Evolutionary conservation across 2,113 vertebrate genomes (phyloP), one percentile per base, ranked within the genome.

Genomic region (Ictalurus punctatus): DNA sequence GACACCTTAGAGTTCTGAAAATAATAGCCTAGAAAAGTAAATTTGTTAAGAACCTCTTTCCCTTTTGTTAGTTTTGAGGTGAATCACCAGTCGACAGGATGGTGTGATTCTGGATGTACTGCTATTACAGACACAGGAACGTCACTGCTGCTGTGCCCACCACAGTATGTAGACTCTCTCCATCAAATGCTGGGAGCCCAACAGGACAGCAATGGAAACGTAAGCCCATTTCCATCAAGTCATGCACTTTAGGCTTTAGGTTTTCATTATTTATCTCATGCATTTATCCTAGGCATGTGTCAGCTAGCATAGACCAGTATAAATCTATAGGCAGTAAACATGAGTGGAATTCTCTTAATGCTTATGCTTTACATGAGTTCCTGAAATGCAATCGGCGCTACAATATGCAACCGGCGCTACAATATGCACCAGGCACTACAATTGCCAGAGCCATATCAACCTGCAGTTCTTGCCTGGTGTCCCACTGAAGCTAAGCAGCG

Each of bases 111-210:
- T 23, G 91, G 91, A 61, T 92, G 91, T 54, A 87, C 91, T 4
- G 91, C 90, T 63, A 92, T 92, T 30, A 88, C 90, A 56, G 90
- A 92, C 86, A 92, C 91, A 23, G 91, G 91, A 56, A 92, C 91
- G 6, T 91, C 90, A 23, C 63, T 92, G 1, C 84, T 92, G 48
- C 23, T 59, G 7, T 88, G 86, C 80, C 91, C 90, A 8, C 56
- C 86, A 25, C 88, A 92, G 81, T 91, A 79, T 78, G 86, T 86
- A 30, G 73, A 90, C 9, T 2, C 37, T 80, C 91, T 91, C 14
- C 88, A 90, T 37, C n/a, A 87, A 65, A 85, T 80, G 81, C 83
- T 92, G 81, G 90, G 90, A n/a, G 91, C 88, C 54, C 52, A 88
- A 6, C 54, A 86, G 58, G 86, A 91, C 16, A 16, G 69, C 27